Base-by-base conservation (phyloP, 2,797 vertebrate species). In the Rhinoraja longicauda region DNA sequence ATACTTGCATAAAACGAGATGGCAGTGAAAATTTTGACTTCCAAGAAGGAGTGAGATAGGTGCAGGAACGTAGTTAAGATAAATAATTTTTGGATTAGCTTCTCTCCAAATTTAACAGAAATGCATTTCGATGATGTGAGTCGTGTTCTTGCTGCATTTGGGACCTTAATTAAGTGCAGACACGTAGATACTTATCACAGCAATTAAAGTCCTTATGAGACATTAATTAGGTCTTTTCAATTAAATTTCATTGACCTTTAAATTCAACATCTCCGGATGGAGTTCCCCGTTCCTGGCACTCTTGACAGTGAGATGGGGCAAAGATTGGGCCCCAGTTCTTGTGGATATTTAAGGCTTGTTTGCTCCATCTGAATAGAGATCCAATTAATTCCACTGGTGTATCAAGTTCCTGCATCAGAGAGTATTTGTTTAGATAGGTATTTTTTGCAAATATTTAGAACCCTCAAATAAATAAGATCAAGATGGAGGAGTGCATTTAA, bases 121-220 rank as follows among this genome's bases (percentile, higher is more conserved):
- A 82, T 6, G 26, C 4, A 57, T n/a, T 53, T 86, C 57, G 5
- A 86, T 62, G 26, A 13, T 86, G 82, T 29, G 17, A 64, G 57
- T n/a, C 15, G 59, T 59, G 53, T 81, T 45, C 21, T 81, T 17
- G 7, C 81, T 13, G 24, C 29, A 62, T 15, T 86, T n/a, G 13
- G 13, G 29, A 19, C 29, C 15, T 62, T 86, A 26, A 82, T 82
- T 82, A 17, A 53, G 82, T 32, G 26, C 82, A 86, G 53, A 15
- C 15, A 4, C 4, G 59, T 29, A 59, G 53, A 4, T 84, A 84
- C 53, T 84, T 59, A 62, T 59, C 57, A 62, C 29, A 86, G 29
- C 82, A 86, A 86, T 86, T 86, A 86, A 86, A 57, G 57, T 86
- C 57, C 57, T 86, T n/a, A 62, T 86, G 59, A 32, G 82, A 64